Evolutionary conservation across 2,888 invertebrate genomes (phyloP), one percentile per base, ranked within the genome.

Genomic region (Polydrusus cervinus): DNA sequence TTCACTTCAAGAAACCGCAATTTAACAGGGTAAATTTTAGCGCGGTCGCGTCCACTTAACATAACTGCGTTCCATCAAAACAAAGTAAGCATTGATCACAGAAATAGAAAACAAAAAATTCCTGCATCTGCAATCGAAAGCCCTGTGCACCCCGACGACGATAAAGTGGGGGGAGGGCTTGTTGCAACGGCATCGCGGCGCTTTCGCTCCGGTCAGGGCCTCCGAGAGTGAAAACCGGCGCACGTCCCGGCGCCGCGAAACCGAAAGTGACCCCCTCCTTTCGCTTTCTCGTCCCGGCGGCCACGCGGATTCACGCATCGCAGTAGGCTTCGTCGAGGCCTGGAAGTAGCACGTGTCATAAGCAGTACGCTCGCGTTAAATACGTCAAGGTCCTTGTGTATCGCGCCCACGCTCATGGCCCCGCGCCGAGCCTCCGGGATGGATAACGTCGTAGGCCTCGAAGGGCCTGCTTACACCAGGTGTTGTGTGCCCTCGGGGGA

Each of bases 401-500:
- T 71, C 67, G 70, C 71, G 73, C 88, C 89, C 89, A 89, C 89
- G 89, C 89, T 71, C 77, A 81, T 82, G 82, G 82, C 82, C 75
- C 82, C 82, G 76, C 82, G 82, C 86, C 88, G 90, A 67, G 70
- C 70, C 25, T 71, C 60, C 74, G 77, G 72, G 57, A 76, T 76
- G 76, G 76, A 76, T 65, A 69, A 55, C 70, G 60, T 74, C 10
- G 53, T 66, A 16, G 71, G 65, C 61, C 45, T 66, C 30, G 71
- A 64, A 45, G 69, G 65, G 25, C 60, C 62, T 38, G 82, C 82
- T 76, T 89, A 89, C 81, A 89, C 89, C 40, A 91, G 92, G 79
- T 96, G 96, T 89, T 95, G 95, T 89, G 93, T 94, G 66, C 96
- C 96, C 74, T 90, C 89, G 81, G 93, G 94, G 82, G 95, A 95